phyloP scores from a whole-genome alignment of 2,888 invertebrate genomes.

The Synergus japonicus region DNA sequence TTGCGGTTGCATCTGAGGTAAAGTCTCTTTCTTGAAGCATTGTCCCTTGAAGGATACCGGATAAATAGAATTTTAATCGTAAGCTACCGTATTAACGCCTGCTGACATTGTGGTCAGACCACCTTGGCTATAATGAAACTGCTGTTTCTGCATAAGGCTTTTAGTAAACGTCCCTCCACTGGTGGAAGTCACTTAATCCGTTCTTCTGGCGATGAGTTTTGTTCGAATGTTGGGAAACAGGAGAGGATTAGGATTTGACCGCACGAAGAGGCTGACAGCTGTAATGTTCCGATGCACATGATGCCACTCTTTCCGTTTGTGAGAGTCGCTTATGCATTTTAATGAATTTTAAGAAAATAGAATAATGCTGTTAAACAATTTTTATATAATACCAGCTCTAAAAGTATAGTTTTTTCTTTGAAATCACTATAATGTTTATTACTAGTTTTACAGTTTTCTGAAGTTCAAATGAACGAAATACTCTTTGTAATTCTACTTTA shows the following conservation, averaged over 20 bases:
- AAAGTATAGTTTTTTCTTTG: no score
- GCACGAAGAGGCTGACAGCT: background rate
- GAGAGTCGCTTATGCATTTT: no score
- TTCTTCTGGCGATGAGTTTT: constrained; percentile 46
- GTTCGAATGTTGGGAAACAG: constrained; percentile 48
- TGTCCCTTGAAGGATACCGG: constrained; percentile 19
- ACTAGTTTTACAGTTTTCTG: no score
- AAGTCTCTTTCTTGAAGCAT: constrained; percentile 15
- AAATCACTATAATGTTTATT: no score
- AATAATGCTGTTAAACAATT: no score
- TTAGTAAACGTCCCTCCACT: constrained; percentile 44
- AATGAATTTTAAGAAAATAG: no score
- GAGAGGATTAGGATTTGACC: constrained; percentile 19
- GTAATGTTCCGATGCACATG: constrained; percentile 39
- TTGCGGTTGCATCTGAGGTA: constrained; percentile 47
- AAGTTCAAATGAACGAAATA: no score
- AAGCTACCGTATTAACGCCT: constrained; percentile 56
- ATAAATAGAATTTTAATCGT: constrained; percentile 53
- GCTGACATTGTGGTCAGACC: constrained; percentile 47
- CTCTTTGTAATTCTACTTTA: no score
- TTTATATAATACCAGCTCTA: no score
- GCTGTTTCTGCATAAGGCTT: constrained; percentile 28
- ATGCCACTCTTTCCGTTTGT: constrained; percentile 34
- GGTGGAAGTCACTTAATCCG: constrained; percentile 41
- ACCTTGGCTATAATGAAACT: constrained; percentile 34